Conservation (phyloP, 2,113 vertebrate genomes). For the human region GRCh38 chr18:62357501-62358000, state of each 20-base stretch:
- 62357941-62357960: not conserved
- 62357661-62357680: not conserved
- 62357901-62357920: not conserved
- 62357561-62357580: not conserved
- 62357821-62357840: not conserved
- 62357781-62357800: too few species aligned
- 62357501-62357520: not conserved
- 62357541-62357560: not conserved
- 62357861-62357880: not conserved
- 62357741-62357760: not conserved
- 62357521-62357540: not conserved
- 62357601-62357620: not conserved
- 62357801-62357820: not conserved
- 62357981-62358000: not conserved
- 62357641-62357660: not conserved
- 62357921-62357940: not conserved
- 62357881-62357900: not conserved
- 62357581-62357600: not conserved
- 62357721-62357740: not conserved
- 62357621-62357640: not conserved
- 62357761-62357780: not conserved
- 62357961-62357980: not conserved
- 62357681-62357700: not conserved
- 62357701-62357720: not conserved
- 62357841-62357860: not conserved